Conservation (phyloP, 64 coral and sea anemone species). For the Platygyra sinensis region DNA sequence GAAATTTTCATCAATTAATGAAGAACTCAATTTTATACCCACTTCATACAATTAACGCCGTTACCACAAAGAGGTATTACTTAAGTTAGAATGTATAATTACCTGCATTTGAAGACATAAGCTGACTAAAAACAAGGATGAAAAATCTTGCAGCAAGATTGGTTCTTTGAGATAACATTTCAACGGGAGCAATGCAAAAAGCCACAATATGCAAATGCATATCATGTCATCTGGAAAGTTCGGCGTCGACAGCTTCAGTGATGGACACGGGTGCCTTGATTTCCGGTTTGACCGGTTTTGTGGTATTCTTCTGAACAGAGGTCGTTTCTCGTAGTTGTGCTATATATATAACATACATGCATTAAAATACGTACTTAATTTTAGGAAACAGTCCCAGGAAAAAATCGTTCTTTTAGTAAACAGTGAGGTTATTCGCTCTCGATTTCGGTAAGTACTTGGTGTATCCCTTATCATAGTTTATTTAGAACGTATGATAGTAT, state of each 20-base stretch:
- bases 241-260: neutral
- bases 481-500: too few relatives aligned
- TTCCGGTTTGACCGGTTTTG: conserved; percentile 24
- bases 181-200: neutral
- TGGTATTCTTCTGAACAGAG: neutral
- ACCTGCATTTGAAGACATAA: neutral
- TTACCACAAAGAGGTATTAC: neutral
- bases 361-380: too few relatives aligned
- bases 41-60: too few relatives aligned
- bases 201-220: neutral
- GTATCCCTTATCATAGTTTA: too few relatives aligned
- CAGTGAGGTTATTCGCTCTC: too few relatives aligned
- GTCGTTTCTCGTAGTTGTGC: neutral
- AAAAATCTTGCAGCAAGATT: neutral
- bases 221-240: neutral
- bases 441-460: too few relatives aligned
- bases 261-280: neutral
- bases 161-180: neutral
- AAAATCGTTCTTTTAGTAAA: too few relatives aligned
- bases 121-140: neutral
- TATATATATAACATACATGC: neutral
- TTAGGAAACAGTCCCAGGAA: too few relatives aligned
- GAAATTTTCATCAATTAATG: too few relatives aligned
- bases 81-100: neutral
- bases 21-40: too few relatives aligned